Evolutionary conservation across 2,888 invertebrate species (phyloP).

Genomic region (Neoitamus cyanurus): DNA sequence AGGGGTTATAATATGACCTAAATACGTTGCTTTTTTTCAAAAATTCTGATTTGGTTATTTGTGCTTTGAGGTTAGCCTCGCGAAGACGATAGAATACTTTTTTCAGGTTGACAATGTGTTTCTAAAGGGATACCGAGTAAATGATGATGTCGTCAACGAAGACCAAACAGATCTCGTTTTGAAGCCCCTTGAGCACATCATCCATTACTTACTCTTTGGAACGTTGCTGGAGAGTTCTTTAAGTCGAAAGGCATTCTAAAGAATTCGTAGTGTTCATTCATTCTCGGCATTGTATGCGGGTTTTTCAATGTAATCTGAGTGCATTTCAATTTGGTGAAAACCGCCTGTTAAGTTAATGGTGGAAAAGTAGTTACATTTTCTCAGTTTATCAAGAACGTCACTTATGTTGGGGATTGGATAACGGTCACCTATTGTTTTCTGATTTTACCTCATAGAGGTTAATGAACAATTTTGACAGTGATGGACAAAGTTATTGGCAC

Average conservation of each 20-base stretch:
- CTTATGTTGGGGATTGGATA: too few relatives aligned
- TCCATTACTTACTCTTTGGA: constrained; percentile 33
- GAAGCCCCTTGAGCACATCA: not conserved
- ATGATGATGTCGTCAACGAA: constrained; percentile 58
- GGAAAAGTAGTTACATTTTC: too few relatives aligned
- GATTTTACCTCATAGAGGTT: too few relatives aligned
- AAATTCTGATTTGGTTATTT: constrained; percentile 21
- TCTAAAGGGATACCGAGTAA: constrained; percentile 55
- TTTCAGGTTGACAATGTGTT: constrained; percentile 52
- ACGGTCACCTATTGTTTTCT: too few relatives aligned
- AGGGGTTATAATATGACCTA: not conserved
- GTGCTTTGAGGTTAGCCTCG: not conserved
- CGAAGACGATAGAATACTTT: not conserved
- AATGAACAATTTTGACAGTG: too few relatives aligned
- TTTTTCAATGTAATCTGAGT: too few relatives aligned
- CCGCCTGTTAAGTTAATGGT: too few relatives aligned
- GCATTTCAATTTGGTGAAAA: too few relatives aligned
- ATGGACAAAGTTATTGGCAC: too few relatives aligned
- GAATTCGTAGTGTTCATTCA: constrained; percentile 16
- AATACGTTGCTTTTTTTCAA: not conserved
- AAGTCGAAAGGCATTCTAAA: constrained; percentile 28
- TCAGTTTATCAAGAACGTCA: too few relatives aligned
- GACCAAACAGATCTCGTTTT: not conserved
- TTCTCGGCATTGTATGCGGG: too few relatives aligned
- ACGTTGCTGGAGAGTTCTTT: constrained; percentile 27